These are phyloP conservation scores for Drosophila biarmipes DNA, from an alignment of 1,140 invertebrate genomes.

Conservation along the genomic window DNA sequence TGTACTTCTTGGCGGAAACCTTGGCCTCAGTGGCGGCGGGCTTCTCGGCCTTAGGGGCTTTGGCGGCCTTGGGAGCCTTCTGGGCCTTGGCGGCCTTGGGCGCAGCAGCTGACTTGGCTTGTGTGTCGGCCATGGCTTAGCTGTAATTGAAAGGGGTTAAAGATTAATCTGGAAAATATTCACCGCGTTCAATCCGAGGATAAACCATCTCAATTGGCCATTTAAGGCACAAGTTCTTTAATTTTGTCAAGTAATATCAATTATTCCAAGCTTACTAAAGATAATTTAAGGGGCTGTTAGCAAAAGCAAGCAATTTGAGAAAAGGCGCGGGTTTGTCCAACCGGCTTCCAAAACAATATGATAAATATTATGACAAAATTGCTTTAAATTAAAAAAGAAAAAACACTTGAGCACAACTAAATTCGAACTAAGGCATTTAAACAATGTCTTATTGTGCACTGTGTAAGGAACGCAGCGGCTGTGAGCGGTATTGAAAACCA, in stretches of 20 bases:
- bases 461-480: neutral
- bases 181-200: neutral
- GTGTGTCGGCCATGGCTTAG: constrained; percentile 82
- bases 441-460: neutral
- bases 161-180: neutral
- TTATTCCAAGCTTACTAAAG: no score
- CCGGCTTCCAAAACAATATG: neutral
- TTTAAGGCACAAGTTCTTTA: no score
- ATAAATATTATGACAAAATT: neutral
- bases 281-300: neutral
- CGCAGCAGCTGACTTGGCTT: constrained; percentile 78
- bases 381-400: neutral
- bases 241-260: no score
- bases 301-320: neutral
- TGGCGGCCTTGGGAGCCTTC: constrained; percentile 85
- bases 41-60: constrained; percentile 87
- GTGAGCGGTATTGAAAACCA: no score
- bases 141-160: constrained; percentile 29
- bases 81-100: constrained; percentile 85
- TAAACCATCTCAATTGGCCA: neutral
- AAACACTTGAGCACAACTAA: neutral
- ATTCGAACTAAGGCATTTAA: neutral
- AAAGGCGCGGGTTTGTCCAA: neutral
- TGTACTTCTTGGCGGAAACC: constrained; percentile 85
- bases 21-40: constrained; percentile 85